Conservation (phyloP, 2,888 invertebrate species). For the Xestia c-nigrum region DNA sequence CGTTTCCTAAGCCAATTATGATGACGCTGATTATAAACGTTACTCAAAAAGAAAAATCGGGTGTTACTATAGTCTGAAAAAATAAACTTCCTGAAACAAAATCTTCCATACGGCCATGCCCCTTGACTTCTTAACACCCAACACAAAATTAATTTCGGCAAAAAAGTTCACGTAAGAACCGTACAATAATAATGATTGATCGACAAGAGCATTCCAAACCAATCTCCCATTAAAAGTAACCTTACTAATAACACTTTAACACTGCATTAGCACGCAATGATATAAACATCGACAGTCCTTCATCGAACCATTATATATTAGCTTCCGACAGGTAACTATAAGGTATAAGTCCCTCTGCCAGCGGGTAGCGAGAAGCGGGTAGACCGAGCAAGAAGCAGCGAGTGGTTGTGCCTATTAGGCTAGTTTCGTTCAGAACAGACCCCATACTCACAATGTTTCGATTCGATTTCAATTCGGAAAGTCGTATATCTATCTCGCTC, state of each 20-base stretch:
- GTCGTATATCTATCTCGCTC: too few relatives aligned
- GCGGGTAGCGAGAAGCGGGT: neutral
- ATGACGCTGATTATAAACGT: neutral
- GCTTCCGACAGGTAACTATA: slow-evolving; percentile 55
- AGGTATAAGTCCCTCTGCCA: neutral
- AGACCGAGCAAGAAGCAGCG: neutral
- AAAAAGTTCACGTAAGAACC: slow-evolving; percentile 21
- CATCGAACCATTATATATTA: slow-evolving; percentile 36
- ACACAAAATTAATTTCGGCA: neutral
- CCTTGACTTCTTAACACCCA: slow-evolving; percentile 27
- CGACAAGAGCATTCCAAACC: slow-evolving; percentile 31
- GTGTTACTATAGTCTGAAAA: neutral
- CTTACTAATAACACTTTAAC: slow-evolving; percentile 39
- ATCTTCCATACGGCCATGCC: slow-evolving; percentile 12
- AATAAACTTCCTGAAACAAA: neutral
- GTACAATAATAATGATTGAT: slow-evolving; percentile 45
- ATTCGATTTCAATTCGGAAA: too few relatives aligned
- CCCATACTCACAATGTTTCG: too few relatives aligned
- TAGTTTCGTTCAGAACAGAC: too few relatives aligned
- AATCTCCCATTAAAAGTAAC: slow-evolving; percentile 41
- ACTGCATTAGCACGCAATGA: slow-evolving; percentile 47
- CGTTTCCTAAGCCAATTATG: neutral
- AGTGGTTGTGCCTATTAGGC: neutral
- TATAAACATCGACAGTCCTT: slow-evolving; percentile 43
- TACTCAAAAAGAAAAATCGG: neutral